Conservation (phyloP, 2,888 invertebrate species). For the Drosophila barbarae region DNA sequence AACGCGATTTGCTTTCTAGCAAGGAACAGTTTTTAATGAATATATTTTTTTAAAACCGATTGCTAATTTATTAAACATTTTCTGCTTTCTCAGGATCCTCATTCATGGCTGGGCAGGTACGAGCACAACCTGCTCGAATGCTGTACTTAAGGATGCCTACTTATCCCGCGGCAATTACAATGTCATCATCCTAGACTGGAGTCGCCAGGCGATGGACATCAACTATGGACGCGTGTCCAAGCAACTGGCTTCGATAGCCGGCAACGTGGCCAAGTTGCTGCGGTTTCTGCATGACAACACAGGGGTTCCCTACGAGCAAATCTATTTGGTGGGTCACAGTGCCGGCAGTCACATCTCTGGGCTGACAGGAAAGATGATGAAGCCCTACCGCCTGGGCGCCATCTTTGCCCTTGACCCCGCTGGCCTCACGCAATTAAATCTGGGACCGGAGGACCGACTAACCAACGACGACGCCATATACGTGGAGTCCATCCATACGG, state of each 20-base stretch:
- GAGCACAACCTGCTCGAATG: constrained; percentile 72
- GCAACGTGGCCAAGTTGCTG: constrained; percentile 68
- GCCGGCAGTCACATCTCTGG: constrained; percentile 78
- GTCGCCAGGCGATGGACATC: constrained; percentile 65
- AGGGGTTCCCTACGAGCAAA: constrained; percentile 56
- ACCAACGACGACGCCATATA: constrained; percentile 75
- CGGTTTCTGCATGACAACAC: constrained; percentile 69
- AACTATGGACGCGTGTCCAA: constrained; percentile 70
- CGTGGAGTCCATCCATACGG: constrained; percentile 79
- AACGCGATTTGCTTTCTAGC: no score
- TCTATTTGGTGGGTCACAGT: constrained; percentile 79
- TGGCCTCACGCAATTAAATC: constrained; percentile 67
- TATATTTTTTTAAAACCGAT: no score
- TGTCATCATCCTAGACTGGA: constrained; percentile 77
- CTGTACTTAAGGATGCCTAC: constrained; percentile 75
- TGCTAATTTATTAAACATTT: background rate
- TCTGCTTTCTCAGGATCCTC: constrained; percentile 50
- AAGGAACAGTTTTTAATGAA: no score
- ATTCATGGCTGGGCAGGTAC: constrained; percentile 77
- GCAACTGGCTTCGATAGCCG: constrained; percentile 68
- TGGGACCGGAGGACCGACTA: constrained; percentile 66
- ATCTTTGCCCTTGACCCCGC: constrained; percentile 79
- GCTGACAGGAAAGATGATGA: constrained; percentile 69
- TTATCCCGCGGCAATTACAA: constrained; percentile 71
- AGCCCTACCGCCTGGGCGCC: constrained; percentile 60